A percentile compares a stretch with the other conserved stretches of the same genome.
These are phyloP conservation scores for Cricetomys ansorgei DNA, from an alignment of 2,113 vertebrate species.

Conservation along the genomic window DNA sequence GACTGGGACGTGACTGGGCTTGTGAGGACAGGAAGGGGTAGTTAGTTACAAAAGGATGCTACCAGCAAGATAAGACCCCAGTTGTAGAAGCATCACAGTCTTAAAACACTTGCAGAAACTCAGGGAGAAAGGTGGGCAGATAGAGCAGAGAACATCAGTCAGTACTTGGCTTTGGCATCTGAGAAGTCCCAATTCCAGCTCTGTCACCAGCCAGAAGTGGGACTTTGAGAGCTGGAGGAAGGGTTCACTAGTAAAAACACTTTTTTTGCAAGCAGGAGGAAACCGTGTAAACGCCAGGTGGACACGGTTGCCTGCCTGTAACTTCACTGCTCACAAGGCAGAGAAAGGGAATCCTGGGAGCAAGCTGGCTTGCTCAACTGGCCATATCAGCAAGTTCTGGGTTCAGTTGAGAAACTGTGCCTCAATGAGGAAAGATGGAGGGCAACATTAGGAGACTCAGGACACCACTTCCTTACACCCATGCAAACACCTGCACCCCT, in stretches of 20 bases:
- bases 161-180: background rate
- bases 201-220: background rate
- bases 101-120: background rate
- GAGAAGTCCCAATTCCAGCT: background rate
- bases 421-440: background rate
- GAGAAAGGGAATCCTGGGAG: background rate
- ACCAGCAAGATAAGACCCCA: background rate
- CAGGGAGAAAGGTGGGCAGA: background rate
- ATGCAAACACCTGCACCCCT: background rate
- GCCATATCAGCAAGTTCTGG: background rate
- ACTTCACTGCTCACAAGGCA: background rate
- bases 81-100: background rate
- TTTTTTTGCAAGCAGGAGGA: background rate
- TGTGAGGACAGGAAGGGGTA: background rate
- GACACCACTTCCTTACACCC: background rate
- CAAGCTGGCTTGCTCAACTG: background rate
- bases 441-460: background rate
- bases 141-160: background rate
- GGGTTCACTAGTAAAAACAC: background rate
- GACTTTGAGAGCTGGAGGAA: background rate
- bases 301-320: background rate
- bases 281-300: background rate
- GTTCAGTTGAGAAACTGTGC: background rate
- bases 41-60: background rate
- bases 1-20: background rate